Base-by-base conservation (phyloP, 1,140 invertebrate species). In the Frieseomelitta varia region DNA sequence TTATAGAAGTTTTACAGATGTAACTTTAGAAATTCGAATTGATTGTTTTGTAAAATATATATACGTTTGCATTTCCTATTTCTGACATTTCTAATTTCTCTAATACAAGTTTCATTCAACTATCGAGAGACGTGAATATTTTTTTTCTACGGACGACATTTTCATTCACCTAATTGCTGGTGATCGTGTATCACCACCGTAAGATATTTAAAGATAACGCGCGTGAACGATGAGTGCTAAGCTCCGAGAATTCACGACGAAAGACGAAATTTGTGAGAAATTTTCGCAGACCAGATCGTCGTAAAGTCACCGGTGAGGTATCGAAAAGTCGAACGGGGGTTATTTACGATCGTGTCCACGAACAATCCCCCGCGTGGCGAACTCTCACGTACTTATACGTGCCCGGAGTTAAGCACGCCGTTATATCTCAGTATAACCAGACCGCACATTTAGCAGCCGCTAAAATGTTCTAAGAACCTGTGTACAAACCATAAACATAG, bases 351-450 rank as follows among this genome's bases (percentile, higher is more conserved):
- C 79, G 61, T 75, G 88, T 89, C 82, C 85, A 67, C 51, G 65
- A 80, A 81, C 85, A 90, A 90, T 90, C 88, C 87, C 68, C 73
- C 30, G 55, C 58, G 84, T 86, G 27, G 71, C 87, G n/a, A 88
- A 88, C 79, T 87, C 74, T 88, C 87, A 88, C 87, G 88, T 83
- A 73, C 78, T 27, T 39, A 84, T 51, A 79, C 82, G 81, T 81
- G 78, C 78, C 27, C 34, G 30, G 73, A 71, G 79, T 81, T 78
- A 79, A 82, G 34, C 86, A 39, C 68, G 27, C 53, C 69, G 72
- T 89, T 89, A 71, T 89, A 89, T 89, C 78, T 85, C 83, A 27
- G 69, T 88, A 77, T 78, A 81, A 88, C 87, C 87, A 88, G 86
- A 63, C 34, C 71, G 75, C 71, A 61, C 80, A 53, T 68, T 53